These are phyloP conservation scores for Porites lutea DNA, from an alignment of 64 coral and sea anemone species.

Conservation along the genomic window DNA sequence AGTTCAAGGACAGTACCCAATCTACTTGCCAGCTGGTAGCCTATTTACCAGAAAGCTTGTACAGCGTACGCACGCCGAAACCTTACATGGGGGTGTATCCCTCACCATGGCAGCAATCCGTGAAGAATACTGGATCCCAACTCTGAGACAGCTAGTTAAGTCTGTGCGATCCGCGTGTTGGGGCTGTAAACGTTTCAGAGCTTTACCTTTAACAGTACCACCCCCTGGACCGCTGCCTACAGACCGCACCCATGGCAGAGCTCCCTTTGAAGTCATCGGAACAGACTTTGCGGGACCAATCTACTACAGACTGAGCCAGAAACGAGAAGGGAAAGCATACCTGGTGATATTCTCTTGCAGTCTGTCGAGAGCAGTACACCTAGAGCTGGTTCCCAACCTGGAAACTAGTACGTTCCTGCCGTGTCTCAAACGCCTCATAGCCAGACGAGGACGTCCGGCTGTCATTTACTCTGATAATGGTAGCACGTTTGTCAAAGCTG, in stretches of 20 bases:
- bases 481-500: conserved; percentile 40
- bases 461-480: conserved; percentile 60
- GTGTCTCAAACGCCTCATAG: conserved; percentile 61
- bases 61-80: conserved; percentile 34
- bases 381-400: conserved; percentile 59
- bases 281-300: conserved; percentile 44
- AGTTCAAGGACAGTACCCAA: conserved; percentile 53
- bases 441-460: conserved; percentile 42
- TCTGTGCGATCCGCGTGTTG: too few species aligned
- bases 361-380: conserved; percentile 57
- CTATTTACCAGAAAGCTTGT: conserved; percentile 43
- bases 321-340: conserved; percentile 61
- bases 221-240: conserved; percentile 45
- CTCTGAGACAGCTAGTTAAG: conserved; percentile 54
- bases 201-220: conserved; percentile 54
- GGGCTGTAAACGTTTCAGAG: too few species aligned
- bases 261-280: too few species aligned
- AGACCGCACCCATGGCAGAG: conserved; percentile 40
- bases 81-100: conserved; percentile 39
- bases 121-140: conserved; percentile 59
- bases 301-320: conserved; percentile 26
- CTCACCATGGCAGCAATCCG: conserved; percentile 55
- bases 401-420: conserved; percentile 40
- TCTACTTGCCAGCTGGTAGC: conserved; percentile 31
- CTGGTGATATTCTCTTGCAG: conserved; percentile 65